A percentile compares a stretch with the other conserved stretches of the same genome.
Conservation (phyloP, 2,888 invertebrate species). For the Drosophila hawaiiensis region DNA sequence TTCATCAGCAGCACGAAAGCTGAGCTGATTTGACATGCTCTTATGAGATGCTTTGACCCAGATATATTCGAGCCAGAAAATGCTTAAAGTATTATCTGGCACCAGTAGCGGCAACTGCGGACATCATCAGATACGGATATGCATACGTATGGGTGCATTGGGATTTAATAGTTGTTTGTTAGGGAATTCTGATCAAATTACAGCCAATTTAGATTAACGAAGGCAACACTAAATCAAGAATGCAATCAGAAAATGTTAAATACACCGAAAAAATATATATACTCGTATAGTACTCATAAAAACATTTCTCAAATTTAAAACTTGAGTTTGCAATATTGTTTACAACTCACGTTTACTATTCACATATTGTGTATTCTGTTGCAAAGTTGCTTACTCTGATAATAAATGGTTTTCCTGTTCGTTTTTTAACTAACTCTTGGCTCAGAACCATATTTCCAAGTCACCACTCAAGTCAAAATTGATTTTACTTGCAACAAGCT, state of each 20-base stretch:
- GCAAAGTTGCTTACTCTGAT: not conserved
- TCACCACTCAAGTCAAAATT: not conserved
- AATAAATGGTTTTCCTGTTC: not conserved
- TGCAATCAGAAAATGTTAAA: not conserved
- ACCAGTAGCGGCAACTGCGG: slow-evolving; percentile 1
- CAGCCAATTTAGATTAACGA: not conserved
- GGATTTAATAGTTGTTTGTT: not conserved
- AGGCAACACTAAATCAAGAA: not conserved
- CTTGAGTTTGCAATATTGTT: not conserved
- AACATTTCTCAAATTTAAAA: not conserved
- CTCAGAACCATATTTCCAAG: not conserved
- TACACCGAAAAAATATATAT: not conserved
- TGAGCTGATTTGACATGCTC: slow-evolving; percentile 46
- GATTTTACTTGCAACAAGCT: not conserved
- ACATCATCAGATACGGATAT: not conserved
- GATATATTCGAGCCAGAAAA: slow-evolving; percentile 33
- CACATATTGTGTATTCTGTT: not conserved
- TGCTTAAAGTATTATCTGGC: slow-evolving; percentile 51
- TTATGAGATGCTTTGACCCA: slow-evolving; percentile 60
- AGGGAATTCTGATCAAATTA: slow-evolving; percentile 6
- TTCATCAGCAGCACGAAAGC: slow-evolving; percentile 48
- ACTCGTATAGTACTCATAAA: not conserved
- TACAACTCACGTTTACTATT: too few relatives aligned
- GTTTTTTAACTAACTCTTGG: not conserved
- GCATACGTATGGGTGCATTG: not conserved